Conservation (phyloP, 2,113 vertebrate genomes). For the Pituophis catenifer region DNA sequence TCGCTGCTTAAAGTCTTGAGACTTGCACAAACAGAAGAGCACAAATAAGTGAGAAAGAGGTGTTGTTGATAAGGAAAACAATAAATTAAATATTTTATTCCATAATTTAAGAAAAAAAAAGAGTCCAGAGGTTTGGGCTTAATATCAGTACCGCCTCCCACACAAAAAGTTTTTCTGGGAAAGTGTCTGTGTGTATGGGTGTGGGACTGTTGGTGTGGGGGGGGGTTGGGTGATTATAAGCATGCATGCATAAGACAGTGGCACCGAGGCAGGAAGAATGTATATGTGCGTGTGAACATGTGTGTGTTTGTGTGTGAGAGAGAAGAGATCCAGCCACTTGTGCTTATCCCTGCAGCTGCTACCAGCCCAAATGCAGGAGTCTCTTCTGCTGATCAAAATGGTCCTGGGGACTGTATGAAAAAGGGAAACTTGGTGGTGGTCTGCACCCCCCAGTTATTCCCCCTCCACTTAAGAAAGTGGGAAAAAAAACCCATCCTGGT, state of each 20-base stretch:
- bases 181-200: not conserved
- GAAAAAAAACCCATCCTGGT: too few species aligned
- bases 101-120: not conserved
- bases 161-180: not conserved
- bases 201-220: too few species aligned
- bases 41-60: not conserved
- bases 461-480: not conserved
- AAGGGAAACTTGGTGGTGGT: too few species aligned
- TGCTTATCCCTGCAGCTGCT: not conserved
- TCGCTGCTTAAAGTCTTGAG: not conserved
- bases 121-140: not conserved
- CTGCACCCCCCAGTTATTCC: too few species aligned
- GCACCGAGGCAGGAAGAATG: not conserved
- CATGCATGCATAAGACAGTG: too few species aligned
- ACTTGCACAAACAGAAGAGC: not conserved
- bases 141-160: not conserved
- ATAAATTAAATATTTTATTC: slow-evolving; percentile 31
- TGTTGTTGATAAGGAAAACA: not conserved
- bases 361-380: not conserved
- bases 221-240: not conserved
- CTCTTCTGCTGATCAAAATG: too few species aligned
- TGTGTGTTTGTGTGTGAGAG: not conserved
- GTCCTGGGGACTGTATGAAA: not conserved
- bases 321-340: not conserved
- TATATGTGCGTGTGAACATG: not conserved